These are phyloP conservation scores for Hemicordylus capensis DNA, from an alignment of 2,113 vertebrate genomes.

Conservation along the genomic window DNA sequence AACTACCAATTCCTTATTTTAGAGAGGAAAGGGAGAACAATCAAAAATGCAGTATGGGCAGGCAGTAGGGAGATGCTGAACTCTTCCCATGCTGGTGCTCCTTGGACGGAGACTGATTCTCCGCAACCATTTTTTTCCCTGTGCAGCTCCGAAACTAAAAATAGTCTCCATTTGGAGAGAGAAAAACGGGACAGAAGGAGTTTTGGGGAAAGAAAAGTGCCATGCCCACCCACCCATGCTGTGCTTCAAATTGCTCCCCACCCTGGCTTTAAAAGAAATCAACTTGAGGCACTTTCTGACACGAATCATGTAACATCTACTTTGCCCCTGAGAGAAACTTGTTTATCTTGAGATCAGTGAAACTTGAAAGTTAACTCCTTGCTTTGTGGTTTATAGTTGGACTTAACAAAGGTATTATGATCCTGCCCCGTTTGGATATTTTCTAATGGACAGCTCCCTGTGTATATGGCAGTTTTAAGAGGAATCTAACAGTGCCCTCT, in stretches of 20 bases:
- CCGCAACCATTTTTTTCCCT: background rate
- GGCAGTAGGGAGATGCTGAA: background rate
- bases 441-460: background rate
- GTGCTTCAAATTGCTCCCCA: background rate
- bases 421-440: background rate
- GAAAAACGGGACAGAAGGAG: background rate
- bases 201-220: background rate
- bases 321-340: background rate
- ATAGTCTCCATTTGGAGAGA: background rate
- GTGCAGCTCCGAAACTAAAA: background rate
- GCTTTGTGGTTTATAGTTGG: background rate
- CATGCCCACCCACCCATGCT: background rate
- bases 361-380: background rate
- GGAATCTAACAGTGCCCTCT: slow-evolving; percentile 70
- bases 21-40: background rate
- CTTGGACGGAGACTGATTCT: background rate
- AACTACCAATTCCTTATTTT: background rate
- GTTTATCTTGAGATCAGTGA: background rate
- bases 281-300: background rate
- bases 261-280: background rate
- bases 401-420: background rate
- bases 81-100: too few relatives aligned
- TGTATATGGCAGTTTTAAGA: slow-evolving; percentile 4
- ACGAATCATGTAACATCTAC: too few relatives aligned
- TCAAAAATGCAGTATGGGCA: background rate